Percentiles rank a stretch among this genome's conserved stretches.
Conservation (phyloP, 2,797 vertebrate species). For the Tauraco hartlaubi region DNA sequence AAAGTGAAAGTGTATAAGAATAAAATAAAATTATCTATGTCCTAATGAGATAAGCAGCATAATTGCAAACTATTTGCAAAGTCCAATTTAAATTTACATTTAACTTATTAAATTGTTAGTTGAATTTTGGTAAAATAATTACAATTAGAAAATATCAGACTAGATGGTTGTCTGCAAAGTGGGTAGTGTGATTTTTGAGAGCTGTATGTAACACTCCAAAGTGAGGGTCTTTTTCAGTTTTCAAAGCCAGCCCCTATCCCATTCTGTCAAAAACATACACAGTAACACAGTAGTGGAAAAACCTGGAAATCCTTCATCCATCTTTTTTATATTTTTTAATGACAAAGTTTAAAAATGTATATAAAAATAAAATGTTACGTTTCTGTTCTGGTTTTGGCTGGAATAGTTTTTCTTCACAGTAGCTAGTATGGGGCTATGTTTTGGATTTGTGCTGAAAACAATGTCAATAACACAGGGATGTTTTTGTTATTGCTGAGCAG, state of each 20-base stretch:
- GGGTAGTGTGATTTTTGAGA: neutral
- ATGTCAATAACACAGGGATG: too few relatives aligned
- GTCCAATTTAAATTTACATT: neutral
- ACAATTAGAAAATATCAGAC: neutral
- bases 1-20: neutral
- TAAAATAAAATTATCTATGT: neutral
- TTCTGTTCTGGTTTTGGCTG: neutral
- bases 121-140: neutral
- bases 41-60: neutral
- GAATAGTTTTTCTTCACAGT: too few relatives aligned
- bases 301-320: rapidly evolving
- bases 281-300: neutral
- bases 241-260: neutral
- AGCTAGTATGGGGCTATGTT: too few relatives aligned
- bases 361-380: neutral
- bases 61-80: neutral
- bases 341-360: neutral
- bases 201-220: neutral
- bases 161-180: neutral
- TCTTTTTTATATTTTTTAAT: neutral
- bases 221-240: neutral
- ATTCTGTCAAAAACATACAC: neutral
- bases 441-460: too few relatives aligned
- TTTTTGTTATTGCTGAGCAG: too few relatives aligned
- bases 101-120: neutral